phyloP scores from a whole-genome alignment of 2,113 vertebrate genomes.

The Carassius gibelio region DNA sequence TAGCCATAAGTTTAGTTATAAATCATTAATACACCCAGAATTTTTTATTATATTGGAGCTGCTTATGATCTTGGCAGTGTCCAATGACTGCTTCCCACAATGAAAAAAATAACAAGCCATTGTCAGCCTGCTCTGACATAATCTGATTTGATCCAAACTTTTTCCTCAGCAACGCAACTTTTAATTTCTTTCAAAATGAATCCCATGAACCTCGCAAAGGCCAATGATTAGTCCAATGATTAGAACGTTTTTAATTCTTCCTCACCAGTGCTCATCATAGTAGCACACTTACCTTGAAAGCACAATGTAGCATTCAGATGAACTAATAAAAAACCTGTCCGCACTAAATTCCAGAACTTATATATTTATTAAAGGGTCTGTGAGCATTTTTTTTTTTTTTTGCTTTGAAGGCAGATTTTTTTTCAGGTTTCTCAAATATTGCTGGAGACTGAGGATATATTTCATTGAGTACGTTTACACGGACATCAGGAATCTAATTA shows the following conservation, averaged over 20 bases:
- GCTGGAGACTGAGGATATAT: background rate
- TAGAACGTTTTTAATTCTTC: background rate
- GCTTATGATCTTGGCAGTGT: background rate
- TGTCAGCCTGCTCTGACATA: slow-evolving; percentile 15
- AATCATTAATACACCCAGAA: background rate
- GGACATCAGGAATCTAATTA: no score
- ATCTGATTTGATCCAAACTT: background rate
- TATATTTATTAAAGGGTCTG: background rate
- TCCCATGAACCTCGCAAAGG: background rate
- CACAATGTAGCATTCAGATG: background rate
- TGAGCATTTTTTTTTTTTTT: background rate
- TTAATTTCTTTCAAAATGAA: background rate
- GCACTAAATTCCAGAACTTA: background rate
- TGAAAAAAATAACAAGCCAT: background rate
- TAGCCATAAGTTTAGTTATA: no score
- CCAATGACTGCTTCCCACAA: background rate
- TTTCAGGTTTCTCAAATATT: background rate
- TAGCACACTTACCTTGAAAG: background rate
- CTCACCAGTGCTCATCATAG: background rate
- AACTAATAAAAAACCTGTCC: background rate
- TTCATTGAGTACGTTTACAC: background rate
- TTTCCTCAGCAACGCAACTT: background rate
- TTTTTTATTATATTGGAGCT: background rate
- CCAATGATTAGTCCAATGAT: background rate
- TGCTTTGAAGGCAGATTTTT: background rate